Conservation (phyloP, 2,797 vertebrate genomes). For the Ptychadena robeensis region DNA sequence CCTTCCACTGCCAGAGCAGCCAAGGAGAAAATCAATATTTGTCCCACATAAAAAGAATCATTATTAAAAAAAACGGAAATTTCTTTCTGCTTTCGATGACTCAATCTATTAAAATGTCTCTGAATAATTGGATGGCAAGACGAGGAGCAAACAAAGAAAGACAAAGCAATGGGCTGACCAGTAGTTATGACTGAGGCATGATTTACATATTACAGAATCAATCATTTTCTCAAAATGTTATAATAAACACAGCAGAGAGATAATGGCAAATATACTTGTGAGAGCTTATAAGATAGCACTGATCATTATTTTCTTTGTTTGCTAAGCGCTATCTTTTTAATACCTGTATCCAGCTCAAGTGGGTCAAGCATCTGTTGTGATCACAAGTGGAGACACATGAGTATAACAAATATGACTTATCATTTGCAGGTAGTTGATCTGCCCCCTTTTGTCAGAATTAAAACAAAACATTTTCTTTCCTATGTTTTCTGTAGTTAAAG, state of each 20-base stretch:
- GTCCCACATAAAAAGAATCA: not conserved
- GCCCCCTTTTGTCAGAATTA: too few relatives aligned
- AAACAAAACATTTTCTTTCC: too few relatives aligned
- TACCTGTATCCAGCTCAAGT: not conserved
- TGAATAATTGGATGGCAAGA: not conserved
- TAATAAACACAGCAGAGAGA: too few relatives aligned
- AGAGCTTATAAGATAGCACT: too few relatives aligned
- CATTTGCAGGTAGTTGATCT: too few relatives aligned
- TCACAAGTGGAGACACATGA: too few relatives aligned
- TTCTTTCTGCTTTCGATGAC: not conserved
- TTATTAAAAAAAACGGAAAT: conserved; percentile 5
- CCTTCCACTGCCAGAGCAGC: conserved; percentile 20
- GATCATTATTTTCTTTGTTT: too few relatives aligned
- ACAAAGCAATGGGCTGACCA: not conserved
- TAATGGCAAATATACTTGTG: not conserved
- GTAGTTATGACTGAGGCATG: not conserved
- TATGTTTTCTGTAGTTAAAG: too few relatives aligned
- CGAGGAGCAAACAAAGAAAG: not conserved
- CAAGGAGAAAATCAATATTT: not conserved
- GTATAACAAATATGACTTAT: too few relatives aligned
- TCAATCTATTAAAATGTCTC: not conserved
- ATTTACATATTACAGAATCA: too few relatives aligned
- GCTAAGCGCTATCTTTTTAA: too few relatives aligned
- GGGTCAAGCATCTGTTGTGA: not conserved
- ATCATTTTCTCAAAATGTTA: too few relatives aligned